Conservation (phyloP, 30 jellyfish, hydroid and myxozoan genomes). For the Hydra vulgaris region DNA sequence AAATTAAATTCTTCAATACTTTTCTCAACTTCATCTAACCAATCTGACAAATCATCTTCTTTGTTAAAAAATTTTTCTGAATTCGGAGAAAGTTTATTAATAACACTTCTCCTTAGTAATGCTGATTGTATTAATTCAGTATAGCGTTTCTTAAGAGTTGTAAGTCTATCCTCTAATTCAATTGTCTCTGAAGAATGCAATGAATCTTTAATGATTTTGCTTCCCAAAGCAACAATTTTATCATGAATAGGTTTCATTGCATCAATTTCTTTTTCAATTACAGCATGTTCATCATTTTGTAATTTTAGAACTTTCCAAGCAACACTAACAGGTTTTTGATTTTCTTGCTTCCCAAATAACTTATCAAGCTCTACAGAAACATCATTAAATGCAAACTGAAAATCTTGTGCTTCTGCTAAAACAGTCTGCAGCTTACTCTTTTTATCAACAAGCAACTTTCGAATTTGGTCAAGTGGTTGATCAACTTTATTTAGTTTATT, state of each 20-base stretch:
- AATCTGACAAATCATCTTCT: conserved; percentile 35
- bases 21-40: conserved; percentile 39
- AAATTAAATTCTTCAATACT: conserved; percentile 18
- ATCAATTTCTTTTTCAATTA: conserved; percentile 34
- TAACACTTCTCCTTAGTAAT: conserved; percentile 25
- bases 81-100: conserved; percentile 50
- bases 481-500: conserved; percentile 38
- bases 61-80: conserved; percentile 34
- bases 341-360: conserved; percentile 34
- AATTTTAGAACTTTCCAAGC: conserved; percentile 52
- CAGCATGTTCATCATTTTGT: conserved; percentile 64
- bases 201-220: conserved; percentile 34
- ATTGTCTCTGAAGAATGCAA: conserved; percentile 25
- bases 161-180: conserved; percentile 34
- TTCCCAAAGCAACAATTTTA: conserved; percentile 33
- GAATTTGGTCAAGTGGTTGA: conserved; percentile 56
- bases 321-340: conserved; percentile 53
- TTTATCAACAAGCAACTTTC: conserved; percentile 37
- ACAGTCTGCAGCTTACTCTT: conserved; percentile 41
- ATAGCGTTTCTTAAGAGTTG: conserved; percentile 36
- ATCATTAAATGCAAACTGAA: conserved; percentile 35
- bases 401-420: conserved; percentile 41
- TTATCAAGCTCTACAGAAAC: conserved; percentile 26
- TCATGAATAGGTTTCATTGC: conserved; percentile 47
- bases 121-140: conserved; percentile 20